Conservation (phyloP, 2,113 vertebrate genomes). For the Campylomormyrus numenius region DNA sequence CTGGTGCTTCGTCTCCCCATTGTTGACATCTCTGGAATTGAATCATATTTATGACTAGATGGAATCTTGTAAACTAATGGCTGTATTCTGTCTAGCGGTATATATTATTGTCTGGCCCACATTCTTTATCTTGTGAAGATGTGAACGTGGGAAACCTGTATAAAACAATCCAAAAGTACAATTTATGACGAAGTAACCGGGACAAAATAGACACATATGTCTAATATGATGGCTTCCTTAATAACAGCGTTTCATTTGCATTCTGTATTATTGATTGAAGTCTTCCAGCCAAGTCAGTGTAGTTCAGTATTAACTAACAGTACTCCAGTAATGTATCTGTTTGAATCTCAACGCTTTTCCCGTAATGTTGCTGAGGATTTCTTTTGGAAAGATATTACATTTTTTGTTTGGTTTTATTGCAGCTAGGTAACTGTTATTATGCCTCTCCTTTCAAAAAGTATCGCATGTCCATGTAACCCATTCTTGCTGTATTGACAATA, state of each 20-base stretch:
- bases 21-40: background rate
- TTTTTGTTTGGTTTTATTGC: background rate
- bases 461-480: background rate
- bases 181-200: background rate
- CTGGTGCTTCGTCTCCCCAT: background rate
- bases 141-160: background rate
- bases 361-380: background rate
- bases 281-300: background rate
- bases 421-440: background rate
- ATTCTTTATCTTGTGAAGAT: background rate
- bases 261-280: background rate
- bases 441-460: background rate
- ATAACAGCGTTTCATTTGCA: background rate
- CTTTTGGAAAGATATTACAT: background rate
- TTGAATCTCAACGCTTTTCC: background rate
- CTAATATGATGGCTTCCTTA: background rate
- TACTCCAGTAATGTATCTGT: background rate
- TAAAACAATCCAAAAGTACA: background rate
- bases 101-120: background rate
- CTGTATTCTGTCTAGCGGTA: background rate
- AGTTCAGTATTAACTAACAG: background rate
- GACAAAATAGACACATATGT: background rate
- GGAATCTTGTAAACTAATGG: background rate
- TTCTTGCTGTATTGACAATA: background rate
- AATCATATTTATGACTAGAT: slow-evolving; percentile 5